Evolutionary conservation across 2,888 invertebrate species (phyloP).

Genomic region (Ferrisia virgata): DNA sequence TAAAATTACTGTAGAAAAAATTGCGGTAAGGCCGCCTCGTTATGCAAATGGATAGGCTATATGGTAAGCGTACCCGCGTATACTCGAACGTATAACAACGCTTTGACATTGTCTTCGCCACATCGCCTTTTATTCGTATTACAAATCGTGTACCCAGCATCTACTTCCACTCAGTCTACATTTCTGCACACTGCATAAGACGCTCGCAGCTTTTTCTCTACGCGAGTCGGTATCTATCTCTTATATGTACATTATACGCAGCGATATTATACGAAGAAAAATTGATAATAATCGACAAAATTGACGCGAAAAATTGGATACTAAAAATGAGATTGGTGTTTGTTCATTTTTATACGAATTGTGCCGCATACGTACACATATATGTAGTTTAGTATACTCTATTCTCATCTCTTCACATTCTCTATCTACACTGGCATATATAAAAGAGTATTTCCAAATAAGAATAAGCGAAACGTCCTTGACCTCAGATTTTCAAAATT

Average conservation of each 20-base stretch:
- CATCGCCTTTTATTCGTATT: background rate
- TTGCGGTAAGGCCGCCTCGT: background rate
- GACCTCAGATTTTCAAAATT: too few relatives aligned
- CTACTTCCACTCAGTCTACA: too few relatives aligned
- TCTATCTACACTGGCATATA: too few relatives aligned
- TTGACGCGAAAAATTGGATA: background rate
- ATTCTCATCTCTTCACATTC: too few relatives aligned
- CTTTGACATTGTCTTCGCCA: background rate
- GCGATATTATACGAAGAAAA: background rate
- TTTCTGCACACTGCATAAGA: background rate
- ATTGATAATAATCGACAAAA: slow-evolving; percentile 2
- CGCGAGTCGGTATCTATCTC: too few relatives aligned
- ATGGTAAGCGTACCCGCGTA: too few relatives aligned
- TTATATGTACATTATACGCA: too few relatives aligned
- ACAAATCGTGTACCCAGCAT: background rate
- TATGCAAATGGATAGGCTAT: slow-evolving; percentile 8
- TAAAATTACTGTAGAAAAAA: background rate
- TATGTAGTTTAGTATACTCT: too few relatives aligned
- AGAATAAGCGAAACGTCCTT: too few relatives aligned
- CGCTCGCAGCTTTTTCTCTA: background rate
- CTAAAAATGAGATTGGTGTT: background rate
- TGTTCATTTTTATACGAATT: background rate
- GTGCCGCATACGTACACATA: too few relatives aligned
- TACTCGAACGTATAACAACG: too few relatives aligned
- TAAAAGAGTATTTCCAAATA: too few relatives aligned